Percentiles rank a stretch among this genome's conserved stretches.
These are phyloP conservation scores for Tubulanus polymorphus DNA, from an alignment of 2,888 invertebrate genomes.

Conservation along the genomic window DNA sequence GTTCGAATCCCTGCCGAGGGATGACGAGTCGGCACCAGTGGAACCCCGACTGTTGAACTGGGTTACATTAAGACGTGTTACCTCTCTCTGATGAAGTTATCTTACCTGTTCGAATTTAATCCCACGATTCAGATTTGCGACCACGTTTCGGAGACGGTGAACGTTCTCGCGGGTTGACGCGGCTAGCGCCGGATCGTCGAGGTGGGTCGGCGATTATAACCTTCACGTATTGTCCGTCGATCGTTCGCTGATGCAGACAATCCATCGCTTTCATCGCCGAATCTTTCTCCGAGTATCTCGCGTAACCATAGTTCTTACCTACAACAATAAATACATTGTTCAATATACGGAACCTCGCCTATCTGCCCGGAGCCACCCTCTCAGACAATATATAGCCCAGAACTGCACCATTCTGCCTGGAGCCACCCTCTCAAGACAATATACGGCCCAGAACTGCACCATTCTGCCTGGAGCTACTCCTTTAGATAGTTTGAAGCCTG, in stretches of 20 bases:
- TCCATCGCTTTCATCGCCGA: constrained; percentile 74
- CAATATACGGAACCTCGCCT: background rate
- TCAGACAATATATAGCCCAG: background rate
- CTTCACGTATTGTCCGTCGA: constrained; percentile 80
- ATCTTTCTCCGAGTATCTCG: constrained; percentile 72
- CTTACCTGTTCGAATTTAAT: no score
- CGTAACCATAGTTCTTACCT: constrained; percentile 84
- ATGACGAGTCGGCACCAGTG: no score
- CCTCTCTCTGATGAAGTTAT: no score
- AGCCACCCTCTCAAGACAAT: background rate
- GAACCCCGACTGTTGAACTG: no score
- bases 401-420: background rate
- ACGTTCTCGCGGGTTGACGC: background rate
- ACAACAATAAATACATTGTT: constrained; percentile 2
- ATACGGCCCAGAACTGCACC: background rate
- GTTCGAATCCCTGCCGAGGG: no score
- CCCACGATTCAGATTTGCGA: background rate
- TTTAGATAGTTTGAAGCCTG: background rate
- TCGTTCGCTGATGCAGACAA: constrained; percentile 77
- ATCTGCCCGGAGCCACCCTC: background rate
- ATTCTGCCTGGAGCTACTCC: background rate
- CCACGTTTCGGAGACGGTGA: background rate
- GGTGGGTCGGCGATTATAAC: constrained; percentile 79
- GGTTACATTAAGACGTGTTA: no score
- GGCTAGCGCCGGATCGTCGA: no score